phyloP scores from a whole-genome alignment of 2,113 vertebrate genomes.

The Coptodon rendalli region DNA sequence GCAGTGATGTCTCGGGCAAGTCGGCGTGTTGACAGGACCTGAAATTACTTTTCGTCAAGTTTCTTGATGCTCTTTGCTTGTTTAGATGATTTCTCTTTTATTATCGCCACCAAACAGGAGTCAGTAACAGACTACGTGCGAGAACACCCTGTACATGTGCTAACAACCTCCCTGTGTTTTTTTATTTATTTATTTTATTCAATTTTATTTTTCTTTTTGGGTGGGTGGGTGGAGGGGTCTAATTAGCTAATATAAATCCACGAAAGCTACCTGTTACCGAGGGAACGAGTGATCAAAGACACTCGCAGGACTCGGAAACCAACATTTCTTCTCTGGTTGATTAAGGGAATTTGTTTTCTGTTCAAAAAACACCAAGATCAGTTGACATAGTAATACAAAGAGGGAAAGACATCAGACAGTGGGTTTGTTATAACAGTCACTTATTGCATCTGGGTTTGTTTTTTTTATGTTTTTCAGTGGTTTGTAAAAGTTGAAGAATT shows the following conservation, averaged over 20 bases:
- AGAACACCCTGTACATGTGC: background rate
- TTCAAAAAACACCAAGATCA: constrained; percentile 30
- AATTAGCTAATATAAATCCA: constrained; percentile 42
- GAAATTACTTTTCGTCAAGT: constrained; percentile 49
- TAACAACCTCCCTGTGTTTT: constrained; percentile 3
- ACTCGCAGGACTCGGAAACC: background rate
- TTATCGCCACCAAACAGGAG: background rate
- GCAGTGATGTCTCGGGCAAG: background rate
- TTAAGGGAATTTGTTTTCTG: constrained; percentile 42
- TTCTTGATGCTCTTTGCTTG: background rate
- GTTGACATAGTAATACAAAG: constrained; percentile 17
- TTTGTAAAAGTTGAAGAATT: background rate
- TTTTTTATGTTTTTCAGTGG: background rate
- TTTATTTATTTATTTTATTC: background rate
- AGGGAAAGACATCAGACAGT: background rate
- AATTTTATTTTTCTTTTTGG: background rate
- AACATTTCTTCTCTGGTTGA: constrained; percentile 27
- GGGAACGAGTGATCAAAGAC: constrained; percentile 28
- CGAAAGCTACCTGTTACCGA: constrained; percentile 11
- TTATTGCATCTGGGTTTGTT: background rate
- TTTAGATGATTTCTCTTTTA: constrained; percentile 24
- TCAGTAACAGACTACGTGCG: background rate
- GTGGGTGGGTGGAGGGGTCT: background rate
- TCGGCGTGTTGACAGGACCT: constrained; percentile 12
- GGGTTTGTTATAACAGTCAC: background rate